These are phyloP conservation scores for Ectobius pallidus DNA, from an alignment of 2,888 invertebrate species.

Conservation along the genomic window DNA sequence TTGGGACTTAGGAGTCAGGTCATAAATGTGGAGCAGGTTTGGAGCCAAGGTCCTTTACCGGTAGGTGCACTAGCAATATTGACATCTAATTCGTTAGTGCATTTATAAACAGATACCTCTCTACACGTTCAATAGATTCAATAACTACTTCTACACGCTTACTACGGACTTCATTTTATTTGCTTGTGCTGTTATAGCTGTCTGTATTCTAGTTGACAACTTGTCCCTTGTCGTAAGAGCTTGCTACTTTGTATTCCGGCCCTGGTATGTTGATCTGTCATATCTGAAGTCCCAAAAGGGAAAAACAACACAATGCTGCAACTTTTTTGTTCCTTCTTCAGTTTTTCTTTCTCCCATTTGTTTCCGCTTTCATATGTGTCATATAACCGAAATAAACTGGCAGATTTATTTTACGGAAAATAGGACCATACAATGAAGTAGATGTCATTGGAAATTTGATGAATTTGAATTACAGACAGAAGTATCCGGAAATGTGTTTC, in stretches of 20 bases:
- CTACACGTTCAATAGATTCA: too few species aligned
- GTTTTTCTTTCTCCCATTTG: neutral
- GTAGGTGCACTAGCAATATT: too few species aligned
- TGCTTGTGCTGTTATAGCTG: constrained; percentile 12
- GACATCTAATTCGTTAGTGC: too few species aligned
- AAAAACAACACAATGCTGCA: neutral
- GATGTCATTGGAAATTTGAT: too few species aligned
- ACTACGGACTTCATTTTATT: neutral
- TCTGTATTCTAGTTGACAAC: constrained; percentile 26
- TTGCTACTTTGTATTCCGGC: constrained; percentile 32
- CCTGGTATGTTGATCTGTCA: constrained; percentile 26
- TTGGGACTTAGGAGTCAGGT: too few species aligned
- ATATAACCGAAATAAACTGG: neutral
- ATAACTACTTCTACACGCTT: too few species aligned
- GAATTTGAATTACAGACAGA: too few species aligned
- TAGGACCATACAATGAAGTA: neutral
- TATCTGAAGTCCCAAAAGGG: constrained; percentile 35
- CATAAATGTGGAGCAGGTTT: too few species aligned
- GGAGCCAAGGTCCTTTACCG: too few species aligned
- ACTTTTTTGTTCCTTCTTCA: neutral
- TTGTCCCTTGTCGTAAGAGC: constrained; percentile 18
- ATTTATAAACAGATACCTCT: too few species aligned
- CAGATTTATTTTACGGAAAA: constrained; percentile 10
- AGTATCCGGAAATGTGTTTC: too few species aligned
- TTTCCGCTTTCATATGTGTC: neutral